A percentile compares a stretch with the other conserved stretches of the same genome.
Evolutionary conservation across 2,797 vertebrate genomes (phyloP).

Genomic region (Protonibea diacanthus): DNA sequence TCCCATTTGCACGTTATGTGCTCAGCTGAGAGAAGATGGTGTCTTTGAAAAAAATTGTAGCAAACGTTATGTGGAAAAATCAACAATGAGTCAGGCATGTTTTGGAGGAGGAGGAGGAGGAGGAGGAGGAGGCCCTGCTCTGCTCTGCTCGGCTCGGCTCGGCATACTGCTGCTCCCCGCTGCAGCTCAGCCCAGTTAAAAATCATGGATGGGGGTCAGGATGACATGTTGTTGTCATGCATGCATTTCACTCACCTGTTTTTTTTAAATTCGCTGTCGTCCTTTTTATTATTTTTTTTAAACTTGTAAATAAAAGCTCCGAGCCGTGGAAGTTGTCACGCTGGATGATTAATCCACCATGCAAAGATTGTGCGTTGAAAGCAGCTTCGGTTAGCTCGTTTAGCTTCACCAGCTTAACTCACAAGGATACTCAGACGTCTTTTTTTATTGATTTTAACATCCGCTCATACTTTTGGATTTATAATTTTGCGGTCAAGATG

Average conservation of each 20-base stretch:
- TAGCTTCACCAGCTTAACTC: slow-evolving; percentile 69
- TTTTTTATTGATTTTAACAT: slow-evolving; percentile 21
- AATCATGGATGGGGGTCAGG: slow-evolving; percentile 4
- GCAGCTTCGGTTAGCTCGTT: slow-evolving; percentile 52
- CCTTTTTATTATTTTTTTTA: not conserved
- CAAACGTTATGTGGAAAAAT: slow-evolving; percentile 41
- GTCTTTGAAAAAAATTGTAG: slow-evolving; percentile 9
- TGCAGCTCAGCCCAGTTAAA: slow-evolving; percentile 40
- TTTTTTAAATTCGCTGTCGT: not conserved
- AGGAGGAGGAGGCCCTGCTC: slow-evolving; percentile 40
- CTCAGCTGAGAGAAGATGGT: slow-evolving; percentile 22
- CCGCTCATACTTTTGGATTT: slow-evolving; percentile 46
- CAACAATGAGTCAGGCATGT: slow-evolving; percentile 60
- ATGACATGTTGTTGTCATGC: slow-evolving; percentile 57
- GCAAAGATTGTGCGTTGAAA: slow-evolving; percentile 37
- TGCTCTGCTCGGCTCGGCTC: not conserved
- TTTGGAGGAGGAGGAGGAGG: not conserved
- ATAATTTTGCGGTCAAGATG: slow-evolving; percentile 26
- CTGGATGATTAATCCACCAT: slow-evolving; percentile 55
- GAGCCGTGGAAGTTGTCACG: slow-evolving; percentile 26
- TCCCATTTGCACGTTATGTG: slow-evolving; percentile 22
- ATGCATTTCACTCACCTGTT: slow-evolving; percentile 56
- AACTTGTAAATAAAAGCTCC: slow-evolving; percentile 39
- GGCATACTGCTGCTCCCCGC: slow-evolving; percentile 13
- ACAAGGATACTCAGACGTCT: slow-evolving; percentile 49